These are phyloP conservation scores for Hyles vespertilio DNA, from an alignment of 1,140 invertebrate species.

Conservation along the genomic window DNA sequence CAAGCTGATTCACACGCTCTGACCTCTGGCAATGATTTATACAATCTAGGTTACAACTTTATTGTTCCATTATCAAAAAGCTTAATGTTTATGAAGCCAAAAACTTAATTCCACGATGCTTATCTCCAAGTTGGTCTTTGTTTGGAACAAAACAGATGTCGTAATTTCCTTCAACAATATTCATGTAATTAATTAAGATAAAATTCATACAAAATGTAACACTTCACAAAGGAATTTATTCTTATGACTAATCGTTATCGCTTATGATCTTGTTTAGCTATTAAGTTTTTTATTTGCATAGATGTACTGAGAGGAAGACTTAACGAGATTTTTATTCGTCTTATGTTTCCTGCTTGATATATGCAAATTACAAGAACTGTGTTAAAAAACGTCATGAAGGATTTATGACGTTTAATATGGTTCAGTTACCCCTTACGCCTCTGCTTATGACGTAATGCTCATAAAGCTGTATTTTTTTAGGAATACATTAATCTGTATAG, in stretches of 20 bases:
- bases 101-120: not conserved
- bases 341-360: not conserved
- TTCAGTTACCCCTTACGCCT: too few relatives aligned
- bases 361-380: not conserved
- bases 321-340: constrained; percentile 5
- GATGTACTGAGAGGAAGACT: constrained; percentile 5
- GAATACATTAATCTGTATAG: too few relatives aligned
- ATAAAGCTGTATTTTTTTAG: too few relatives aligned
- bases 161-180: not conserved
- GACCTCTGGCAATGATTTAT: not conserved
- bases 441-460: too few relatives aligned
- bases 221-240: constrained; percentile 2
- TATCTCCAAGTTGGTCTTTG: not conserved
- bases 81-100: not conserved
- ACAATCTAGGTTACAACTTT: not conserved
- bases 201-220: constrained; percentile 7
- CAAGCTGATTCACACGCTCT: not conserved
- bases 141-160: not conserved
- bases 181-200: constrained; percentile 1
- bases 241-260: not conserved
- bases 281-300: not conserved
- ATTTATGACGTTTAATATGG: too few relatives aligned
- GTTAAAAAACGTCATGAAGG: not conserved
- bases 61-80: not conserved
- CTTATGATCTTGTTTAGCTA: not conserved